Evolutionary conservation across 2,888 invertebrate genomes (phyloP), one percentile per base, ranked within the genome.

Genomic region (Drosophila niveifrons): DNA sequence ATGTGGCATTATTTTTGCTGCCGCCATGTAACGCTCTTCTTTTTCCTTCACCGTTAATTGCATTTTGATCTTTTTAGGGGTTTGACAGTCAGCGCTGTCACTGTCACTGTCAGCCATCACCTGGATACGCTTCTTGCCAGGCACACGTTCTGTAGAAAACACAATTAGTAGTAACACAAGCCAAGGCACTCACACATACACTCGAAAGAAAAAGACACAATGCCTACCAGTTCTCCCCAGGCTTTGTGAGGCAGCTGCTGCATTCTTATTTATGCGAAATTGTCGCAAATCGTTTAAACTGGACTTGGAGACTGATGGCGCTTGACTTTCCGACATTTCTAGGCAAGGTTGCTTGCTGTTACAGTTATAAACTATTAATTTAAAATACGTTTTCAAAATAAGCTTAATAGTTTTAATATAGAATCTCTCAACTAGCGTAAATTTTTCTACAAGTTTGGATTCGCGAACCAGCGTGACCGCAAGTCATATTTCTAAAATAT

Each of bases 71-170:
- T 91, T 91, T 77, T 92, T 92, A 15, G 90, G 73, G 6, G 73
- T 67, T 47, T 85, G 89, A n/a, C 67, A 70, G 36, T 90, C 90
- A 8, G 85, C 83, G 11, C 88, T 71, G 46, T 92, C 92, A 17
- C 91, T 92, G 50, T 92, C 92, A 73, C 92, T 92, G 59, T 92
- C 92, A 9, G 90, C 82, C 77, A 92, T 87, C 57, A 91, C 89
- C 73, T 89, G 90, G 52, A 92, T 91, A 17, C 92, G 90, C 64
- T 92, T 92, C 67, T 90, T 91, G 17, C 92, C 92, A n/a, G 92
- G 92, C 41, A 92, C 90, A 29, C 89, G 90, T 70, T 91, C 92
- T 91, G 68, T 29, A 70, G n/a, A 36, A 36, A 36, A n/a, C 6
- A 11, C 11, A 13, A 47, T 31, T 31, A 10, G 13, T 18, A 23